phyloP scores from a whole-genome alignment of 1,140 invertebrate species.

The Halyomorpha halys region DNA sequence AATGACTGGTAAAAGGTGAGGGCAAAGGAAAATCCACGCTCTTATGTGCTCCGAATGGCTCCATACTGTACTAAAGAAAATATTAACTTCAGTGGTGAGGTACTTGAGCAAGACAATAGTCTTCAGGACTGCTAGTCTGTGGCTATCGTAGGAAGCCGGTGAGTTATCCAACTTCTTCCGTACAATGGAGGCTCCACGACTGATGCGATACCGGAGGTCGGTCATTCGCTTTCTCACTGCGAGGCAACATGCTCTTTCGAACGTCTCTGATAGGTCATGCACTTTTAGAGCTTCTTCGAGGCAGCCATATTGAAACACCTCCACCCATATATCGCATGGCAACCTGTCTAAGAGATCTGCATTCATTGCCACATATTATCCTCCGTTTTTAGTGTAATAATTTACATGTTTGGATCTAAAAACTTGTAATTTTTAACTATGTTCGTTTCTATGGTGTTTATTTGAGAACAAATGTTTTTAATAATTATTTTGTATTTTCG shows the following conservation, averaged over 20 bases:
- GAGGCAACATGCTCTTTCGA: background rate
- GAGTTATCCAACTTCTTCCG: background rate
- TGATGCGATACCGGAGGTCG: background rate
- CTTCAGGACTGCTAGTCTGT: background rate
- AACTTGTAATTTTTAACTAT: no score
- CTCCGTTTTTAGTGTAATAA: no score
- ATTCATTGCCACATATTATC: no score
- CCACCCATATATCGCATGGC: background rate
- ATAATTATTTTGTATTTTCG: no score
- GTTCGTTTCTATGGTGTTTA: no score
- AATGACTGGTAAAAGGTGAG: slow-evolving; percentile 8
- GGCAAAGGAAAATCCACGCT: background rate
- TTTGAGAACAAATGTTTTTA: no score
- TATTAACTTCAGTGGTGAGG: background rate
- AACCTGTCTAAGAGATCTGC: background rate
- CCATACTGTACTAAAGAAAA: background rate
- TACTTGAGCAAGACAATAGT: background rate
- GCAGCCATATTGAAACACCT: slow-evolving; percentile 1
- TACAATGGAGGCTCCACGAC: no score
- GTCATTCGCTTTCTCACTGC: background rate
- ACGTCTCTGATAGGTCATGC: background rate
- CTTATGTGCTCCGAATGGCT: background rate
- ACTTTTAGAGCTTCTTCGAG: slow-evolving; percentile 7
- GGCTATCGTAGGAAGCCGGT: background rate
- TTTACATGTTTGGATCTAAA: no score